Base-by-base conservation (phyloP, 2,113 vertebrate genomes). In the Laticauda laticaudata region DNA sequence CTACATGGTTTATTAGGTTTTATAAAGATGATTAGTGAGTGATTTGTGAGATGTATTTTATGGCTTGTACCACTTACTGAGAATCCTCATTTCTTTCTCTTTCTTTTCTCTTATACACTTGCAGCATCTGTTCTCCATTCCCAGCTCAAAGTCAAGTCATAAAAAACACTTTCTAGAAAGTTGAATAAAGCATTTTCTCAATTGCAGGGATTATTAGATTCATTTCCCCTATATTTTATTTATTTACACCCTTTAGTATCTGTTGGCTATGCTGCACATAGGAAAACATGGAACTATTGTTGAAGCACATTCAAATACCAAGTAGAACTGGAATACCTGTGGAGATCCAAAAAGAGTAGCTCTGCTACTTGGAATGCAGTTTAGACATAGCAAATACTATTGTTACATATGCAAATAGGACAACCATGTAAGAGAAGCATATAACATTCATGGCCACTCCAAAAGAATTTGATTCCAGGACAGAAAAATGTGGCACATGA, bases 11-110 rank as follows among this genome's bases (percentile, higher is more conserved):
- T 93, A 95, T 92, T 95, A 87, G 93, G 59, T 93, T 96, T 93
- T 93, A 94, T 91, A 95, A 94, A 94, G 93, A 85, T 24, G 81
- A 81, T 93, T 95, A 94, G 45, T 91, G 56, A 93, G 87, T 94
- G 87, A 96, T 96, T 95, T 95, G 94, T 92, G 94, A 96, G 48
- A 61, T 88, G 18, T 29, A 61, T 86, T 91, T 94, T 94, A 92
- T 54, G 94, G 59, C 55, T 96, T 93, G 88, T 88, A 95, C 86
- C 94, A 95, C 55, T 53, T 56, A 69, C 51, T 56, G 90, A 93
- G 93, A 96, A 94, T 88, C 92, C 45, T 90, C 92, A 91, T 94
- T 95, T 86, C 11, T 57, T 21, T 10, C 93, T 92, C 92, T 48
- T 51, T 51, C 48, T 51, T 0, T 89, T 95, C 94, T 94, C 45